phyloP scores from a whole-genome alignment of 2,113 vertebrate species.

The Miniopterus natalensis region DNA sequence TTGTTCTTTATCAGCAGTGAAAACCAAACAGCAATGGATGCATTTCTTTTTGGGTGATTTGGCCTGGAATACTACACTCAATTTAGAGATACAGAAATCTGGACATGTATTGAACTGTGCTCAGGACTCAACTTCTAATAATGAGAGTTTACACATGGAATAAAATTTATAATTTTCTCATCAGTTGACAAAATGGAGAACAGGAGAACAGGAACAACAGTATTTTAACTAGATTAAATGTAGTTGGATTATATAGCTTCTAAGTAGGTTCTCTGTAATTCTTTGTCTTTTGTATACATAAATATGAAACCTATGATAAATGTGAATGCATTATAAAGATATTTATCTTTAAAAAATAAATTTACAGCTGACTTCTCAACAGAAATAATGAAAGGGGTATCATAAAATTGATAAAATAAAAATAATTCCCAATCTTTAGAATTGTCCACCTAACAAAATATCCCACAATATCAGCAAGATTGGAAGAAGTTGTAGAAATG shows the following conservation, averaged over 20 bases:
- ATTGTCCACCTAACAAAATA: background rate
- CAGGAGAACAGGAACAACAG: conserved; percentile 41
- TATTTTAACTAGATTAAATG: conserved; percentile 73
- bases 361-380: background rate
- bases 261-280: conserved; percentile 68
- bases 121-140: conserved; percentile 90
- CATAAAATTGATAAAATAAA: conserved; percentile 20
- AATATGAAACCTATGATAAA: conserved; percentile 58
- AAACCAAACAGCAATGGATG: conserved; percentile 94
- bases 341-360: background rate
- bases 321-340: conserved; percentile 30
- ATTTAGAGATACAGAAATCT: conserved; percentile 95
- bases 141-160: conserved; percentile 82
- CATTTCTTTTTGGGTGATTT: conserved; percentile 94
- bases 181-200: conserved; percentile 11
- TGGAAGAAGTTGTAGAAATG: background rate
- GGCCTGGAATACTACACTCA: conserved; percentile 94
- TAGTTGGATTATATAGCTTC: conserved; percentile 71
- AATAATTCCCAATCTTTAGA: background rate
- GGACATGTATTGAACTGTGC: conserved; percentile 92
- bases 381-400: conserved; percentile 4
- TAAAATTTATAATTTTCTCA: background rate
- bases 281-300: conserved; percentile 54
- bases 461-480: background rate
- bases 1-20: conserved; percentile 93